Evolutionary conservation across 2,888 invertebrate species (phyloP).

Genomic region (Cremastinae sp.): DNA sequence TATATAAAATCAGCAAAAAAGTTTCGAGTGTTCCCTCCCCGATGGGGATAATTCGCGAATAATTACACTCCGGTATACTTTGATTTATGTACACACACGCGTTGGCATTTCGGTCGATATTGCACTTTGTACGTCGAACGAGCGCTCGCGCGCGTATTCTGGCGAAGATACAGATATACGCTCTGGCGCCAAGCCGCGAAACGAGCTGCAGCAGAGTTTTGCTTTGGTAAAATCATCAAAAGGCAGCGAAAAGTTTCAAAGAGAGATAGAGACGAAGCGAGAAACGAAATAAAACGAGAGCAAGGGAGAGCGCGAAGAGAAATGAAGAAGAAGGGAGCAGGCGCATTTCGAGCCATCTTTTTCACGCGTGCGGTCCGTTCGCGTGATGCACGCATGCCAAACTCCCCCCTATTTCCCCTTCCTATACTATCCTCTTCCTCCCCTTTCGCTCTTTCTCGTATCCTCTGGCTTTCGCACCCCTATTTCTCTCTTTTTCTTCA

Average conservation of each 20-base stretch:
- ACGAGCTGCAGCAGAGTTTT: no score
- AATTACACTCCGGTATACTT: not conserved
- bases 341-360: constrained; percentile 49
- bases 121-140: not conserved
- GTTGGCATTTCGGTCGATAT: constrained; percentile 2
- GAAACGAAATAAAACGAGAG: constrained; percentile 29
- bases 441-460: constrained; percentile 36
- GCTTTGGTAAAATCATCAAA: constrained; percentile 10
- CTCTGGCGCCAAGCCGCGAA: no score
- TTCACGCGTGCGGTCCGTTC: constrained; percentile 77
- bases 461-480: constrained; percentile 38
- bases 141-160: no score
- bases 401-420: no score
- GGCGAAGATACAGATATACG: no score
- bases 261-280: constrained; percentile 34
- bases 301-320: constrained; percentile 30
- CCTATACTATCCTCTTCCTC: no score
- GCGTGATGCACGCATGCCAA: constrained; percentile 65
- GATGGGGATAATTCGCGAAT: no score
- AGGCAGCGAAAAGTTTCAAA: constrained; percentile 30
- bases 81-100: not conserved
- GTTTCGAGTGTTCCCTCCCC: no score
- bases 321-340: constrained; percentile 46
- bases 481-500: constrained; percentile 1
- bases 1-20: no score